Evolutionary conservation across 2,113 vertebrate genomes (phyloP), one percentile per base, ranked within the genome.

Genomic region (Dicentrarchus labrax): DNA sequence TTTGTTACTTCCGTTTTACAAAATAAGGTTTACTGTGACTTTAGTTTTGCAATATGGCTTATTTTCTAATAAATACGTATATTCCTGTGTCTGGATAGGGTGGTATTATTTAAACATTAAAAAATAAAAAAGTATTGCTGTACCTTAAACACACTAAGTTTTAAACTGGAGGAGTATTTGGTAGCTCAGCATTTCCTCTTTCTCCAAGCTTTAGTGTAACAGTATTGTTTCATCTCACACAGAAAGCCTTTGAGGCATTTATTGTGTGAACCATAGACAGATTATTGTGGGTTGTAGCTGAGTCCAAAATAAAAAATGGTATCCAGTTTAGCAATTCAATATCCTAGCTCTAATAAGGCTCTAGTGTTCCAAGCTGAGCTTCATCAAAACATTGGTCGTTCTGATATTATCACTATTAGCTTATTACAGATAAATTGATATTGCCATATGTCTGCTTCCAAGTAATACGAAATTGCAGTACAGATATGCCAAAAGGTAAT

Each of bases 1-100:
- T 12, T 1, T 2, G 3, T 1, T 6, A 61, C 47, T 83, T 88
- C 87, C 87, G 80, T 13, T 81, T 78, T 62, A 0, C 50, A 80
- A 15, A 85, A 65, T 57, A 64, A 66, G 17, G 12, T n/a, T 39
- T 10, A 15, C 2, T 1, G 7, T 51, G 11, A 6, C 9, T 21
- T 53, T 8, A 47, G 22, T 11, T 68, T 11, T 51, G 6, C 3
- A 30, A 5, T 30, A 24, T n/a, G 6, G 3, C 0, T 22, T 3
- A 24, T 45, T 47, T 47, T 66, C 60, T 16, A 36, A 8, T 57
- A 22, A 13, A 24, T 13, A 9, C 8, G 30, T 60, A 17, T 38
- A 6, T 62, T 4, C 17, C 2, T 19, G 36, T 19, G 16, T 21
- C 16, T 19, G 59, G 8, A 19, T 11, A n/a, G 4, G 19, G 17